These are phyloP conservation scores for Monopterus albus DNA, from an alignment of 2,113 vertebrate species.

Conservation along the genomic window DNA sequence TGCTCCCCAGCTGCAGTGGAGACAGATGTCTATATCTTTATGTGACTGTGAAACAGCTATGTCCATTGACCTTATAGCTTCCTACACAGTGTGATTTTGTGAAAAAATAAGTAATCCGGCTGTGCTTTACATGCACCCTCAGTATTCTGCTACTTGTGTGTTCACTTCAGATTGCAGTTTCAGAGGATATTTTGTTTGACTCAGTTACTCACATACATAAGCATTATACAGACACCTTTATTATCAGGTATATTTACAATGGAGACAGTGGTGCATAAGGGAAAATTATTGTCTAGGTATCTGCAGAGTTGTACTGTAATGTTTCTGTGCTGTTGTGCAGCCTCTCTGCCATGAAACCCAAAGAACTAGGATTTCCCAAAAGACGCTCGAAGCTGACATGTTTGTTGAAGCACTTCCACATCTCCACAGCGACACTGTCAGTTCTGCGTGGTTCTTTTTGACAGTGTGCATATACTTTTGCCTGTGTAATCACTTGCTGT, in stretches of 20 bases:
- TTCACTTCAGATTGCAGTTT: conserved; percentile 29
- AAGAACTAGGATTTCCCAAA: conserved; percentile 6
- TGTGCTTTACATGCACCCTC: background rate
- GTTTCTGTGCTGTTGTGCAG: background rate
- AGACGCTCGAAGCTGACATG: conserved; percentile 11
- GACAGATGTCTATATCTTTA: conserved; percentile 5
- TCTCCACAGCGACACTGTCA: background rate
- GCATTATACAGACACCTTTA: conserved; percentile 9
- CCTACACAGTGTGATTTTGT: conserved; percentile 35
- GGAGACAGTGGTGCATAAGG: conserved; percentile 22
- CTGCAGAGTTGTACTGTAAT: background rate
- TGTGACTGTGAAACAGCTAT: background rate
- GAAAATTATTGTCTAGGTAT: conserved; percentile 9
- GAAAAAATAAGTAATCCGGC: conserved; percentile 25
- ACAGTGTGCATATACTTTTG: conserved; percentile 32
- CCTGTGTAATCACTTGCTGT: conserved; percentile 19
- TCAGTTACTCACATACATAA: conserved; percentile 25
- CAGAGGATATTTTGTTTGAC: background rate
- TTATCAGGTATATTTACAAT: conserved; percentile 31
- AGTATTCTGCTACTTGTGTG: conserved; percentile 30
- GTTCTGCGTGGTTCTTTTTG: conserved; percentile 10
- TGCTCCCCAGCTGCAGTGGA: background rate
- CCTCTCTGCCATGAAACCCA: conserved; percentile 20
- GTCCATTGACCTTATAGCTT: conserved; percentile 25
- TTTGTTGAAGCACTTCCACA: background rate